A percentile compares a stretch with the other conserved stretches of the same genome.
Evolutionary conservation across 2,797 vertebrate genomes (phyloP).

Genomic region (Poecilia picta): DNA sequence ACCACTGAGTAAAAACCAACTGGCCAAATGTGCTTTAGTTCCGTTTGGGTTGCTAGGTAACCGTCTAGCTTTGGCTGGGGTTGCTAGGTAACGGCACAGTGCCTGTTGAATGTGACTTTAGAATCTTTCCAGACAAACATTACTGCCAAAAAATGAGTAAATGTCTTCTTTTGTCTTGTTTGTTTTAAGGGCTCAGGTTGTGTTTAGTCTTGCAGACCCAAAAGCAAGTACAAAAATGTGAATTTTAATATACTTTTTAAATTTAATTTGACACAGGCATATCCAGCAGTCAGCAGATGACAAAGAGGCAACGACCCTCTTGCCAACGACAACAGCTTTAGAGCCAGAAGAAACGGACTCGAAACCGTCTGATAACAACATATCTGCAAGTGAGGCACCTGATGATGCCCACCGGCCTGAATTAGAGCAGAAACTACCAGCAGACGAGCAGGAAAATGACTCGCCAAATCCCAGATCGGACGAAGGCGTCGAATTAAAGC

Average conservation of each 20-base stretch:
- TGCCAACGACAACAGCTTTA: conserved; percentile 19
- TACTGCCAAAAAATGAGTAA: no score
- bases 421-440: not conserved
- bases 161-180: no score
- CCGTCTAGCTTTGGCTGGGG: no score
- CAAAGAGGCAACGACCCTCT: conserved; percentile 14
- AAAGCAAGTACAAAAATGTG: not conserved
- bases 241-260: not conserved
- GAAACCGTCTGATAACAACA: conserved; percentile 18
- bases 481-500: conserved; percentile 30
- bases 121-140: no score
- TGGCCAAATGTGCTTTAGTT: no score
- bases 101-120: no score
- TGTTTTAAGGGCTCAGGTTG: no score
- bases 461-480: not conserved
- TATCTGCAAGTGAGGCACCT: conserved; percentile 8
- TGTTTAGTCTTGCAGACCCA: not conserved
- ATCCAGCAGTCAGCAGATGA: conserved; percentile 32
- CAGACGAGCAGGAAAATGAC: conserved; percentile 26
- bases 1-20: no score
- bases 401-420: conserved; percentile 10
- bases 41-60: no score
- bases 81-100: no score
- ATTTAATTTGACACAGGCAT: conserved; percentile 33
- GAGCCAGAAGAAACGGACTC: conserved; percentile 35